phyloP scores from a whole-genome alignment of 2,113 vertebrate genomes.

The Crypturellus undulatus region DNA sequence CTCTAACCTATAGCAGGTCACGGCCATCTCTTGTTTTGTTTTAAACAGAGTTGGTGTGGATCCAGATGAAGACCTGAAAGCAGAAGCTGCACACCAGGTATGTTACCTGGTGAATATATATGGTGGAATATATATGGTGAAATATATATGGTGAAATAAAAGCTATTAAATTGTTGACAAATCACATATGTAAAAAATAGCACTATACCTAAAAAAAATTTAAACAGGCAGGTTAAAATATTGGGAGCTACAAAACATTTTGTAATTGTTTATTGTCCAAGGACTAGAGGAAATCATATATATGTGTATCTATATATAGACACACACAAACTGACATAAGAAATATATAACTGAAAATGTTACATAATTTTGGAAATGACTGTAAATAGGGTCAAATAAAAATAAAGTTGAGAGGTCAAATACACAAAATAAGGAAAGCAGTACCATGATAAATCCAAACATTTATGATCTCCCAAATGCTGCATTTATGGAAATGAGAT shows the following conservation, averaged over 20 bases:
- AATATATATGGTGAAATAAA: neutral
- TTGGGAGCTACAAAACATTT: neutral
- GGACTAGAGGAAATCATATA: neutral
- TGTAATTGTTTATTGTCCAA: neutral
- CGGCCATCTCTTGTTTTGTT: neutral
- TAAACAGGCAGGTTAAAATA: neutral
- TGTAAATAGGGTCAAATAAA: neutral
- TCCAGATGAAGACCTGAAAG: slow-evolving; percentile 76
- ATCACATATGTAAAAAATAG: neutral
- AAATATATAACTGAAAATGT: neutral
- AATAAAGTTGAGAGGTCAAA: neutral
- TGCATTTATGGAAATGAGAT: neutral
- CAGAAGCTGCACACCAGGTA: slow-evolving; percentile 77
- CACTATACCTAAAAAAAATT: neutral
- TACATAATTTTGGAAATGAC: neutral
- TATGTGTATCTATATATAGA: too few species aligned
- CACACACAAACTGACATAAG: too few species aligned
- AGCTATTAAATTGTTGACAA: neutral
- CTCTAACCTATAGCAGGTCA: neutral
- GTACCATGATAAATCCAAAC: neutral
- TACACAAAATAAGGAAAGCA: neutral
- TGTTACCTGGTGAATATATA: neutral
- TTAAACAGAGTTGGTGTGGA: slow-evolving; percentile 80
- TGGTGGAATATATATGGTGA: neutral
- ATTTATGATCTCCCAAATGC: neutral